These are phyloP conservation scores for Mnemiopsis leidyi DNA, from an alignment of 37 sponge, comb jelly and placozoan species.

Conservation along the genomic window DNA sequence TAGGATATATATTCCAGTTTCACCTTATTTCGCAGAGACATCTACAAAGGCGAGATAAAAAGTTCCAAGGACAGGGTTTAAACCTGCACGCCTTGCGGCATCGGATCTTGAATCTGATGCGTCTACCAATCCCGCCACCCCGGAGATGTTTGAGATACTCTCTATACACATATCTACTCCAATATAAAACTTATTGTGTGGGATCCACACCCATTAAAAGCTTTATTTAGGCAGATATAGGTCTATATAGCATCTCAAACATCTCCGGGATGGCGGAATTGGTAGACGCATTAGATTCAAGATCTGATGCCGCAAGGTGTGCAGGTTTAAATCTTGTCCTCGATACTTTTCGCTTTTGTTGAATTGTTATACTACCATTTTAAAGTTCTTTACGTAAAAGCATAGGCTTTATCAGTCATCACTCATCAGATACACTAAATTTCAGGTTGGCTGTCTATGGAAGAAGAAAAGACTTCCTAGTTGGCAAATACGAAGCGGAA, in stretches of 20 bases:
- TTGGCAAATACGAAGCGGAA: constrained; percentile 83
- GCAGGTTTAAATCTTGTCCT: constrained; percentile 18
- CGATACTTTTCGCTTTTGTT: background rate
- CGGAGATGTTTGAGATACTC: background rate
- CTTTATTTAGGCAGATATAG: too few relatives aligned
- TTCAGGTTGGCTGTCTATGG: constrained; percentile 76
- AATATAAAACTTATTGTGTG: too few relatives aligned
- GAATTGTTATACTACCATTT: too few relatives aligned
- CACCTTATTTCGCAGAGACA: too few relatives aligned
- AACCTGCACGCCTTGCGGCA: constrained; percentile 48
- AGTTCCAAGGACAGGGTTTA: background rate
- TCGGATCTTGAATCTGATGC: background rate
- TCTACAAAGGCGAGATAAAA: background rate
- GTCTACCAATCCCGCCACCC: too few relatives aligned
- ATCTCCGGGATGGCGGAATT: constrained; percentile 26
- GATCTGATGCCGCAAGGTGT: constrained; percentile 1
- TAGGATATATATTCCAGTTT: background rate
- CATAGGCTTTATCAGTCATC: too few relatives aligned
- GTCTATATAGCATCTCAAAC: background rate
- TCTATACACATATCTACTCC: too few relatives aligned
- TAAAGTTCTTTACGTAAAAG: too few relatives aligned
- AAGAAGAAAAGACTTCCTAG: constrained; percentile 81
- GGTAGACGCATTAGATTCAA: constrained; percentile 5
- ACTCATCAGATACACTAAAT: too few relatives aligned
- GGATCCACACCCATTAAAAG: too few relatives aligned